Conservation (phyloP, 2,888 invertebrate species). For the Spodoptera littoralis region DNA sequence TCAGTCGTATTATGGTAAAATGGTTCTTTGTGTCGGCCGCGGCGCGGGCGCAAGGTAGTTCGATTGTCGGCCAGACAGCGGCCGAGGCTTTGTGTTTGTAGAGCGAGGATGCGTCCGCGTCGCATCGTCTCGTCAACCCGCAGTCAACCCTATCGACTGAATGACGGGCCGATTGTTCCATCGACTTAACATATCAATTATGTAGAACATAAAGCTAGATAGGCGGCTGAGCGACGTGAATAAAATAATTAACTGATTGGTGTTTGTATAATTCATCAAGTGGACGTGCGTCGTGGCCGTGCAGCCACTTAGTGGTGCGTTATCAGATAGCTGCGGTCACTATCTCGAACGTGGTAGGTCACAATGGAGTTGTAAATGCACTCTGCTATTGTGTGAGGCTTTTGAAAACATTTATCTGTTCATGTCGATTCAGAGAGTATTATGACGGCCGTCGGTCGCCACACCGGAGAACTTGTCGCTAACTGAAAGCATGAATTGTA, state of each 20-base stretch:
- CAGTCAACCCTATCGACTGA: constrained; percentile 61
- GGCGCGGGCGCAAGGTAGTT: constrained; percentile 59
- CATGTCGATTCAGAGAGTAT: constrained; percentile 67
- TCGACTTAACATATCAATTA: constrained; percentile 88
- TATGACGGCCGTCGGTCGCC: constrained; percentile 53
- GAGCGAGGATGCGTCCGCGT: constrained; percentile 43
- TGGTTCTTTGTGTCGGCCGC: constrained; percentile 76
- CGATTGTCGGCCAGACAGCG: constrained; percentile 63
- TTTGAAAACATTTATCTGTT: constrained; percentile 70
- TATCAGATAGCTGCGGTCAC: constrained; percentile 78
- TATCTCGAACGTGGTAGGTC: constrained; percentile 70
- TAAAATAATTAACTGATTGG: constrained; percentile 88
- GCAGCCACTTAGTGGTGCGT: constrained; percentile 80
- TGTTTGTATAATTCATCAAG: constrained; percentile 88
- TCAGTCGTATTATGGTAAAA: constrained; percentile 81
- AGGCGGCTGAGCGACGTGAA: constrained; percentile 86
- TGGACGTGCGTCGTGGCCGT: constrained; percentile 72
- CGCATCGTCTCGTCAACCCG: constrained; percentile 54
- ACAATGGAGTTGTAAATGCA: constrained; percentile 82
- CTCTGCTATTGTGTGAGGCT: constrained; percentile 73
- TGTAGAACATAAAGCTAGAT: constrained; percentile 86
- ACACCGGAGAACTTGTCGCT: constrained; percentile 28
- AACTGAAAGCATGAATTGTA: constrained; percentile 14
- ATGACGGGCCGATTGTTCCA: constrained; percentile 84
- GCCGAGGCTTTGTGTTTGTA: constrained; percentile 55